These are phyloP conservation scores for Oncorhynchus mykiss DNA, from an alignment of 2,113 vertebrate genomes.

Conservation along the genomic window DNA sequence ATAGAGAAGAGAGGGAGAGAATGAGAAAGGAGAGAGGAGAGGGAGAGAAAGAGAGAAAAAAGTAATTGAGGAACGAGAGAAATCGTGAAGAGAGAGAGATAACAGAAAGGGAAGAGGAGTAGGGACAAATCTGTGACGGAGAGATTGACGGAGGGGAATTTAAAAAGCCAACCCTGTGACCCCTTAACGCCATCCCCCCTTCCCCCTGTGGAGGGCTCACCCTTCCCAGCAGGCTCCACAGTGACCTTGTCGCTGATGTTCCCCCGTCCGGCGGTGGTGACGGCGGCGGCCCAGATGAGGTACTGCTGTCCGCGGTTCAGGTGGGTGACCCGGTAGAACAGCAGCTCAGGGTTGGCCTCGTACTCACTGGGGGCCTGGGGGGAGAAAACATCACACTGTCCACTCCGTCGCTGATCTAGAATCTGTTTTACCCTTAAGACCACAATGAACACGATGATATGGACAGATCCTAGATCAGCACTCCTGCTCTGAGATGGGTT, in stretches of 20 bases:
- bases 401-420: too few species aligned
- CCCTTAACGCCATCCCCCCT: conserved; percentile 14
- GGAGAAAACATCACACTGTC: conserved; percentile 16
- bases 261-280: conserved; percentile 92
- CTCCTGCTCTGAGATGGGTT: too few species aligned
- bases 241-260: conserved; percentile 97
- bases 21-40: too few species aligned
- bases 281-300: conserved; percentile 95
- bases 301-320: conserved; percentile 93
- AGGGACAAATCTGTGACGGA: not conserved
- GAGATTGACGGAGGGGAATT: too few species aligned
- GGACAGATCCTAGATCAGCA: too few species aligned
- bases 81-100: too few species aligned
- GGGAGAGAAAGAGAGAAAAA: too few species aligned
- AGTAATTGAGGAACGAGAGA: too few species aligned
- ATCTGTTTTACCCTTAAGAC: too few species aligned
- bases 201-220: conserved; percentile 62
- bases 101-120: not conserved
- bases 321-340: conserved; percentile 95
- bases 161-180: too few species aligned
- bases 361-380: conserved; percentile 95
- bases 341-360: conserved; percentile 92
- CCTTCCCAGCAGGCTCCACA: conserved; percentile 94
- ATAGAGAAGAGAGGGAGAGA: conserved; percentile 1
- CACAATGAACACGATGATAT: too few species aligned